Evolutionary conservation across 2,113 vertebrate genomes (phyloP).

Genomic region (Leptodactylus fuscus): DNA sequence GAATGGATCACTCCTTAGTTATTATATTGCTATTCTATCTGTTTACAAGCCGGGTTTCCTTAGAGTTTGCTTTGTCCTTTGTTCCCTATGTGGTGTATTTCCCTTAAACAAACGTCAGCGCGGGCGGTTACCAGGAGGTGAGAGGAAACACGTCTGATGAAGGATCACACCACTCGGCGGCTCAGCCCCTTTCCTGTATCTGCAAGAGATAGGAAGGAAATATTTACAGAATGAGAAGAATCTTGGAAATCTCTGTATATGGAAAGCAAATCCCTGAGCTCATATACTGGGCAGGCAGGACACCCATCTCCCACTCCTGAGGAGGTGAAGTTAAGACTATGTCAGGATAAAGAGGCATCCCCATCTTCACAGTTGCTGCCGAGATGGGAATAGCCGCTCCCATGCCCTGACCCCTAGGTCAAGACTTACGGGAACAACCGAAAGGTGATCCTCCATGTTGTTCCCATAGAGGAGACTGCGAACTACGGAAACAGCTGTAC

Average conservation of each 20-base stretch:
- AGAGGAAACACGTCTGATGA: not conserved
- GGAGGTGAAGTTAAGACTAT: no score
- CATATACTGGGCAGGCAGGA: not conserved
- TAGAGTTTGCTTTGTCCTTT: not conserved
- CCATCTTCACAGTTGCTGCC: no score
- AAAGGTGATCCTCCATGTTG: no score
- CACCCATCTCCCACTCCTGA: no score
- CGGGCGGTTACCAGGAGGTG: constrained; percentile 36
- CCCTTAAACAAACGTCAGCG: not conserved
- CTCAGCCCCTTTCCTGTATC: constrained; percentile 39
- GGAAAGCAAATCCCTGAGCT: not conserved
- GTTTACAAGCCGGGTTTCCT: constrained; percentile 31
- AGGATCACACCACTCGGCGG: constrained; percentile 51
- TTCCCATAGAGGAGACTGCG: no score
- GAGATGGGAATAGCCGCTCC: no score
- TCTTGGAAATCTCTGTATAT: not conserved
- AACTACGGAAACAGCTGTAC: no score
- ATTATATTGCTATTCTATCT: not conserved
- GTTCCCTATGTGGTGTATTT: not conserved
- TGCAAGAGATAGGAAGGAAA: constrained; percentile 40
- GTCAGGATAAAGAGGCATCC: no score
- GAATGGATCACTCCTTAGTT: not conserved
- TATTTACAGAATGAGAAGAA: not conserved
- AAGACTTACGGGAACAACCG: no score
- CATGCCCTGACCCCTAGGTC: no score